phyloP scores from a whole-genome alignment of 2,888 invertebrate genomes.

The Hyppa rectilinea region DNA sequence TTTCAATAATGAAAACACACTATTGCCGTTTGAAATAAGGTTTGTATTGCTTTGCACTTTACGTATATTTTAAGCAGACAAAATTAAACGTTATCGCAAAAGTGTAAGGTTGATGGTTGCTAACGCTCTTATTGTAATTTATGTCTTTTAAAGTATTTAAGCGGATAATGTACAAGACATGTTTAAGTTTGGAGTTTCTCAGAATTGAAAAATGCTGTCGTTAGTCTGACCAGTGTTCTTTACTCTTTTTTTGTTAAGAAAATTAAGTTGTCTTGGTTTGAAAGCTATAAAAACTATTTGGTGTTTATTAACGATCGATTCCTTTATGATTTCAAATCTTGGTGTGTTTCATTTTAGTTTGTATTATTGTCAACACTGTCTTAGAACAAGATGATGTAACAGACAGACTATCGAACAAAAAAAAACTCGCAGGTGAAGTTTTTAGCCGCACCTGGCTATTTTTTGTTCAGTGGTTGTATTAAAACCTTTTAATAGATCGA shows the following conservation, averaged over 20 bases:
- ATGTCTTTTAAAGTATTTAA: conserved; percentile 67
- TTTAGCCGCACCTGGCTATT: conserved; percentile 30
- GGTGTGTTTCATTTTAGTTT: conserved; percentile 42
- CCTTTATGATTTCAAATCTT: conserved; percentile 41
- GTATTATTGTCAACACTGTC: conserved; percentile 43
- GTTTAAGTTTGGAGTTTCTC: conserved; percentile 81
- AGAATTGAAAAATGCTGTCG: conserved; percentile 82
- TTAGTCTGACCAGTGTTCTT: conserved; percentile 71
- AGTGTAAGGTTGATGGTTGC: conserved; percentile 51
- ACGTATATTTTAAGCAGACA: conserved; percentile 22
- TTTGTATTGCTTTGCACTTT: conserved; percentile 78
- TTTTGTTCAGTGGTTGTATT: conserved; percentile 54
- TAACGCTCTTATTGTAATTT: conserved; percentile 49
- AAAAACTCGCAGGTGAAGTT: conserved; percentile 52
- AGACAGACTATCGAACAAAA: conserved; percentile 7
- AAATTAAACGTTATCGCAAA: conserved; percentile 45
- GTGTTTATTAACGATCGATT: conserved; percentile 64
- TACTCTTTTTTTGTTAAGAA: conserved; percentile 75
- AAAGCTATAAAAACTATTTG: conserved; percentile 73
- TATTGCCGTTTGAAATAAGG: conserved; percentile 81
- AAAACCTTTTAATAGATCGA: conserved; percentile 29
- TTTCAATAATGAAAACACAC: conserved; percentile 81
- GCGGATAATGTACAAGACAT: conserved; percentile 82
- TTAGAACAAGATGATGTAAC: conserved; percentile 28
- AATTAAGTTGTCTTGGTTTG: conserved; percentile 83